Base-by-base conservation (phyloP, 1,140 invertebrate species). In the Drosophila ercepeae region DNA sequence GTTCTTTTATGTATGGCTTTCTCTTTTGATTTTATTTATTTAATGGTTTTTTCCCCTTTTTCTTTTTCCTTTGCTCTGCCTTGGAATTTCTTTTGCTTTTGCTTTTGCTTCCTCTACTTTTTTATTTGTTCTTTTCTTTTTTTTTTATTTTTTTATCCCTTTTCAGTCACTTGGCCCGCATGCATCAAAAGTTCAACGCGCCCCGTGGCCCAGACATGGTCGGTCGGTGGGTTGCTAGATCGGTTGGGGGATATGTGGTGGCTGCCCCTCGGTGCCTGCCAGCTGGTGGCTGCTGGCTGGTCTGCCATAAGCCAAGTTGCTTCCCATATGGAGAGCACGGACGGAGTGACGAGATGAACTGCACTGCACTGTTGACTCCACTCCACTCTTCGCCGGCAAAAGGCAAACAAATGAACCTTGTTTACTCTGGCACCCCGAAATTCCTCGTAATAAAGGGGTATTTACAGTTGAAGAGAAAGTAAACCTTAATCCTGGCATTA, bases 121-220 rank as follows among this genome's bases (percentile, higher is more conserved):
- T 16, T 5, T 6, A 4, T 16, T 14, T 19, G 8, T 29, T 41
- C n/a, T 34, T 32, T n/a, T 9, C 13, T 50, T 16, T 42, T 3
- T 19, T 6, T 42, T 16, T 45, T 50, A 34, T 44, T 46, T 58
- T 68, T 65, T 55, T 55, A 48, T 55, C 74, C 50, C 55, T 71
- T 78, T 78, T 72, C 65, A 83, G 46, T 78, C 71, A 84, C 65
- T 84, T 70, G 76, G 61, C 42, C 61, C 42, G 68, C 76, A 86
- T 81, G 63, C 82, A 86, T 77, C 68, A 88, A 86, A 76, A 81
- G 81, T 86, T 88, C 76, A 86, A 77, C 73, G 72, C 73, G 76
- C 79, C 64, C 61, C 39, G 44, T 61, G 68, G 67, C 44, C 50
- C 72, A 73, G 81, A 69, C 76, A 79, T 86, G 86, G 67, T 71